Conservation (phyloP, 1,140 invertebrate species). For the Paramacrobiotus metropolitanus region DNA sequence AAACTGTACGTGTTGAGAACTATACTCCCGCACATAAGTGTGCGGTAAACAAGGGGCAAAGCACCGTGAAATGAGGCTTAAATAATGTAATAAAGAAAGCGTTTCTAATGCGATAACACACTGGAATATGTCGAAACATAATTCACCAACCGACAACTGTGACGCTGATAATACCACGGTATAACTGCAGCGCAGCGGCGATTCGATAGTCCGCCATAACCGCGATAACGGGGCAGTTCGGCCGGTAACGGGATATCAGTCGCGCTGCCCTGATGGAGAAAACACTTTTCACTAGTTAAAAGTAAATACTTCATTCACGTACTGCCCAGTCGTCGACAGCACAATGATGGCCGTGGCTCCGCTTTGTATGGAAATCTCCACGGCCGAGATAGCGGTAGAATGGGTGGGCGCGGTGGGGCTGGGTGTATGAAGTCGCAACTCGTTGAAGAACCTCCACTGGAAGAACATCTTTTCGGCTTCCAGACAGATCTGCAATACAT, state of each 20-base stretch:
- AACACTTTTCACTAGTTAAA: not conserved
- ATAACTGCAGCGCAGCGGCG: slow-evolving; percentile 22
- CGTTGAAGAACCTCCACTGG: slow-evolving; percentile 71
- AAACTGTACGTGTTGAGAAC: too few relatives aligned
- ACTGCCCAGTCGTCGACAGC: slow-evolving; percentile 73
- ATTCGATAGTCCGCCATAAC: slow-evolving; percentile 57
- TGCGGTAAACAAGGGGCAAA: too few relatives aligned
- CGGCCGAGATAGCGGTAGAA: slow-evolving; percentile 78
- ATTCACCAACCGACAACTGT: slow-evolving; percentile 19
- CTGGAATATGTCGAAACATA: too few relatives aligned
- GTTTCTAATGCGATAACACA: too few relatives aligned
- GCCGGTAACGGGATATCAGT: slow-evolving; percentile 76
- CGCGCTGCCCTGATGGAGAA: slow-evolving; percentile 41
- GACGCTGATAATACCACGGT: not conserved
- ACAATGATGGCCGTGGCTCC: slow-evolving; percentile 73
- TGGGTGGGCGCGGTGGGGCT: slow-evolving; percentile 31
- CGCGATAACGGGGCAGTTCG: slow-evolving; percentile 83
- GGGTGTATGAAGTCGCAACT: slow-evolving; percentile 34
- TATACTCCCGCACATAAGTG: too few relatives aligned
- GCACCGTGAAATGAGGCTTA: too few relatives aligned
- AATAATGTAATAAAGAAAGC: too few relatives aligned
- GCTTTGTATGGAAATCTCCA: slow-evolving; percentile 77
- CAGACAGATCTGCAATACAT: slow-evolving; percentile 45
- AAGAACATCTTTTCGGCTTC: slow-evolving; percentile 77
- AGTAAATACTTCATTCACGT: slow-evolving; percentile 5